phyloP scores from a whole-genome alignment of 2,888 invertebrate species.

The Lucinisca nassula region DNA sequence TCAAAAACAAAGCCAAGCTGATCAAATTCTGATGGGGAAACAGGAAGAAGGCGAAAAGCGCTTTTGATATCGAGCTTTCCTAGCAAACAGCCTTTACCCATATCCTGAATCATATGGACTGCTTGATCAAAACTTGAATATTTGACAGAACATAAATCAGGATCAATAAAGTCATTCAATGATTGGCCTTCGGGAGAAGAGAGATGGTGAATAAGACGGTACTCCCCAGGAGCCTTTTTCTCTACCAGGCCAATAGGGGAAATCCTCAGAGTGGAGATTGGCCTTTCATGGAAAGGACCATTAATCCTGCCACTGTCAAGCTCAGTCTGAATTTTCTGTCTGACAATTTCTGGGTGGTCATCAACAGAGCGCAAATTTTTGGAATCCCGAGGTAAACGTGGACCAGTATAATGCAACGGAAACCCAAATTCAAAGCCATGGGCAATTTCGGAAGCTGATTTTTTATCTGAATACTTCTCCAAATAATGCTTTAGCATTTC shows the following conservation, averaged over 20 bases:
- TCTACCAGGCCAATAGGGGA: background rate
- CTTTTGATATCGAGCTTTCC: no score
- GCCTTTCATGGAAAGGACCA: background rate
- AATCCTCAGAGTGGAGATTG: background rate
- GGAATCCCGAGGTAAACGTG: background rate
- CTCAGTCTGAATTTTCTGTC: background rate
- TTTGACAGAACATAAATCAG: slow-evolving; percentile 7
- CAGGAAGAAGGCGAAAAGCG: no score
- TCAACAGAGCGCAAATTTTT: background rate
- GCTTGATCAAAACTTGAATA: slow-evolving; percentile 33
- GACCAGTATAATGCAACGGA: background rate
- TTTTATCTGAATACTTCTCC: background rate
- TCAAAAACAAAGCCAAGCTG: no score
- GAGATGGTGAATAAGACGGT: no score
- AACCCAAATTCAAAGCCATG: background rate
- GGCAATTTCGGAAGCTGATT: background rate
- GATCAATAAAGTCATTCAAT: slow-evolving; percentile 34
- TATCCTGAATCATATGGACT: background rate
- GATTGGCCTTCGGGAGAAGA: no score
- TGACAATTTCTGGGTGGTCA: background rate
- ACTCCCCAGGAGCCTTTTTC: background rate
- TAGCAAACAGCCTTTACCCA: background rate
- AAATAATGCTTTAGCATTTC: background rate
- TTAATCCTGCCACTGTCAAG: background rate
- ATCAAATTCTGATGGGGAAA: no score